Percentiles rank a stretch among this genome's conserved stretches.
These are phyloP conservation scores for Pheosia tremula DNA, from an alignment of 2,888 invertebrate genomes.

Conservation along the genomic window DNA sequence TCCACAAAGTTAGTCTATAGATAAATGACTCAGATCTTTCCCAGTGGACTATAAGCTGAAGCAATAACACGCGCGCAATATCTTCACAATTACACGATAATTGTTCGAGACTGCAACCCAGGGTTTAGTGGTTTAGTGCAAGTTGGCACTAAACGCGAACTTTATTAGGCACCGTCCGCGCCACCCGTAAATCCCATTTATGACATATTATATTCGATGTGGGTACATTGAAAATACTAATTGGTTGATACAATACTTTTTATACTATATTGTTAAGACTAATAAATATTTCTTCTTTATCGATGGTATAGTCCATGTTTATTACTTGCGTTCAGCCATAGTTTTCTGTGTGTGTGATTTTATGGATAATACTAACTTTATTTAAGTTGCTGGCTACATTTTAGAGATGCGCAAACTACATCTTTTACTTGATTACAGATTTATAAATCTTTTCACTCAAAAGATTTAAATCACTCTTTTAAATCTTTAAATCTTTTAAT, in stretches of 20 bases:
- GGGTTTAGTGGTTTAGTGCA: conserved; percentile 47
- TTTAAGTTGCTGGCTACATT: not conserved
- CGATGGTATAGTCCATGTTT: conserved; percentile 22
- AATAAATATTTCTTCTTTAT: not conserved
- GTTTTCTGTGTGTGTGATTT: not conserved
- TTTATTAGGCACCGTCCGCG: conserved; percentile 64
- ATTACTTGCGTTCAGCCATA: conserved; percentile 14
- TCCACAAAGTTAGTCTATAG: no score
- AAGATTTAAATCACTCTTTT: no score
- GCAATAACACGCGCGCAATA: not conserved
- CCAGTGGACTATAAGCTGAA: no score
- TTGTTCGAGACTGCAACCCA: conserved; percentile 32
- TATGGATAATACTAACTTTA: not conserved
- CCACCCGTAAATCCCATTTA: conserved; percentile 65
- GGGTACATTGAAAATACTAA: conserved; percentile 56
- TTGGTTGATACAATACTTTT: conserved; percentile 46
- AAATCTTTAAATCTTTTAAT: no score
- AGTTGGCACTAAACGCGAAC: conserved; percentile 57
- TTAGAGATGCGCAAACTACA: no score
- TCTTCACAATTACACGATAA: conserved; percentile 21
- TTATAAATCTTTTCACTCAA: no score
- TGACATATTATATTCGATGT: conserved; percentile 54
- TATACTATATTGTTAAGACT: not conserved
- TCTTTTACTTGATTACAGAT: no score
- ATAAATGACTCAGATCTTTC: no score